phyloP scores from a whole-genome alignment of 2,888 invertebrate genomes.

The Aleiodes alternator region DNA sequence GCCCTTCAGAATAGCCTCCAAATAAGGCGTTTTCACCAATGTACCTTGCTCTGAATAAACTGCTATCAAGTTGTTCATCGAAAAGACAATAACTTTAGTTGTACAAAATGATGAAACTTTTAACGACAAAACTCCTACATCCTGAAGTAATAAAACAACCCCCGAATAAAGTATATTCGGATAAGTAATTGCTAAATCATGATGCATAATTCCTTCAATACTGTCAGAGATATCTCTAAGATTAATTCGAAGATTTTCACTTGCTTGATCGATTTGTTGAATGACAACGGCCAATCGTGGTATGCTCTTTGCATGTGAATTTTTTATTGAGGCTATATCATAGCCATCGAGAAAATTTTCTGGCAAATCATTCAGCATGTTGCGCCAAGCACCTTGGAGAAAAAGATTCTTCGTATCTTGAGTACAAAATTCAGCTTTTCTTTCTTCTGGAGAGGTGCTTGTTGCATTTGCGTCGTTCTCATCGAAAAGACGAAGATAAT shows the following conservation, averaged over 20 bases:
- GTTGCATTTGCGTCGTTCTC: conserved; percentile 44
- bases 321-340: conserved; percentile 67
- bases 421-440: conserved; percentile 59
- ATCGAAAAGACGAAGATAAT: conserved; percentile 9
- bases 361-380: conserved; percentile 67
- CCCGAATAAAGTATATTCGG: conserved; percentile 68
- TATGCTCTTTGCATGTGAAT: conserved; percentile 62
- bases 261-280: conserved; percentile 68
- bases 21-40: conserved; percentile 58
- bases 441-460: conserved; percentile 22
- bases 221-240: conserved; percentile 73
- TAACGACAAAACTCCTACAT: conserved; percentile 65
- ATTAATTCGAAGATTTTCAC: conserved; percentile 70
- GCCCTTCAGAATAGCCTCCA: conserved; percentile 30
- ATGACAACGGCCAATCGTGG: conserved; percentile 70
- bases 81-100: conserved; percentile 64
- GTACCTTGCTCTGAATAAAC: conserved; percentile 67
- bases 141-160: conserved; percentile 66
- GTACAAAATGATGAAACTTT: conserved; percentile 18
- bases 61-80: conserved; percentile 66
- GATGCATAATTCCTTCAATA: conserved; percentile 75
- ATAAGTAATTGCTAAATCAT: conserved; percentile 72
- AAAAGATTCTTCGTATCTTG: conserved; percentile 68
- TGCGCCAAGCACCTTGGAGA: conserved; percentile 69
- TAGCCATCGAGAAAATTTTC: conserved; percentile 62